These are phyloP conservation scores for Drosophila fuyamai DNA, from an alignment of 1,140 invertebrate genomes.

Conservation along the genomic window DNA sequence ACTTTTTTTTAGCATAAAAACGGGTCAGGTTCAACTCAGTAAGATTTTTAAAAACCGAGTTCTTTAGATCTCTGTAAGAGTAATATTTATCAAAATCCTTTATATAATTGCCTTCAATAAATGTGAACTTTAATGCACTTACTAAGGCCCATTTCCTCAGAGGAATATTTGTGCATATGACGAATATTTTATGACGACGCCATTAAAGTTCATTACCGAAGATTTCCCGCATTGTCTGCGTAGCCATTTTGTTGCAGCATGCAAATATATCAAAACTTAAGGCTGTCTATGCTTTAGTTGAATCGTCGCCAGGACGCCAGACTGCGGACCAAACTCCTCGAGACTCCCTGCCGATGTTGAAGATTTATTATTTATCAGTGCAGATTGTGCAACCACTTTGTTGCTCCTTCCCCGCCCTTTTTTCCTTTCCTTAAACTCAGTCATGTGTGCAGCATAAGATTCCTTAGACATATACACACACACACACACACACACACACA, in stretches of 20 bases:
- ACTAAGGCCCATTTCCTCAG: not conserved
- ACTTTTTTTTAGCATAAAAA: no score
- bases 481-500: slow-evolving; percentile 42
- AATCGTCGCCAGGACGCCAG: slow-evolving; percentile 39
- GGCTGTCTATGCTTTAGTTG: slow-evolving; percentile 44
- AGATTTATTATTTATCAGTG: slow-evolving; percentile 80
- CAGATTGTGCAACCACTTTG: slow-evolving; percentile 69
- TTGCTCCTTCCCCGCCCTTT: slow-evolving; percentile 21
- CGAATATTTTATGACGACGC: slow-evolving; percentile 31
- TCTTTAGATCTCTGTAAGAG: no score
- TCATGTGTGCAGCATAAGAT: slow-evolving; percentile 71
- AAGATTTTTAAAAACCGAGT: no score
- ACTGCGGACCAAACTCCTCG: slow-evolving; percentile 15
- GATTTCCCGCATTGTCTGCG: slow-evolving; percentile 49
- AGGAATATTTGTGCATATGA: slow-evolving; percentile 10
- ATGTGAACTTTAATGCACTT: not conserved
- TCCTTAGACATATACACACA: slow-evolving; percentile 46
- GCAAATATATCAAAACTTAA: slow-evolving; percentile 64
- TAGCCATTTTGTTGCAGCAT: slow-evolving; percentile 58
- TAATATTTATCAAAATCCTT: no score
- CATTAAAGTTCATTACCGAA: slow-evolving; percentile 73
- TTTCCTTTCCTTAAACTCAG: slow-evolving; percentile 14
- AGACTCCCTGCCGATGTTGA: slow-evolving; percentile 55
- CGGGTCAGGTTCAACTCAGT: no score
- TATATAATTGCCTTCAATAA: no score